Evolutionary conservation across 2,888 invertebrate genomes (phyloP).

Genomic region (Dynastes maya): DNA sequence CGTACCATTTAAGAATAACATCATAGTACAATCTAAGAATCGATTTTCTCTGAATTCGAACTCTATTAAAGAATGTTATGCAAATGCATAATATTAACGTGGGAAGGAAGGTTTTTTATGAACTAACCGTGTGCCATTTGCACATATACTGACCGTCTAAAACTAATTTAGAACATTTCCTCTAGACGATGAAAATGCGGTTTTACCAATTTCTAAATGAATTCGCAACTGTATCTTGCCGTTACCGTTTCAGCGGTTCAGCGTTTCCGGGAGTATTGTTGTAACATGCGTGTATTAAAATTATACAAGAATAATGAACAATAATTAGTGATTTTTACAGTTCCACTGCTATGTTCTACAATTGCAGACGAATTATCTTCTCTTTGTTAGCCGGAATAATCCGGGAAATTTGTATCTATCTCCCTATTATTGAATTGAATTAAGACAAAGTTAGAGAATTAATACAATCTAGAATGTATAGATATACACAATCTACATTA

Average conservation of each 20-base stretch:
- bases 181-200: not conserved
- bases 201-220: constrained; percentile 1
- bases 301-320: not conserved
- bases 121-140: constrained; percentile 8
- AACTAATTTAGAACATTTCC: constrained; percentile 26
- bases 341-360: not conserved
- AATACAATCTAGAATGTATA: constrained; percentile 15
- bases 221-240: not conserved
- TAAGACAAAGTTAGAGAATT: constrained; percentile 15
- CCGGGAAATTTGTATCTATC: constrained; percentile 15
- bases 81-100: constrained; percentile 19
- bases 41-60: constrained; percentile 10
- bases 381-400: constrained; percentile 19
- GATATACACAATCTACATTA: not conserved
- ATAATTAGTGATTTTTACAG: constrained; percentile 1
- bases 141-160: not conserved
- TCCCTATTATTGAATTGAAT: constrained; percentile 19
- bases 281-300: constrained; percentile 8
- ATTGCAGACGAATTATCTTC: not conserved
- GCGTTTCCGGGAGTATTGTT: no score
- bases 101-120: not conserved
- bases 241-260: no score
- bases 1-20: no score
- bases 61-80: constrained; percentile 17
- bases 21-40: not conserved